Evolutionary conservation across 2,888 invertebrate genomes (phyloP).

Genomic region (Drosophila prolongata): DNA sequence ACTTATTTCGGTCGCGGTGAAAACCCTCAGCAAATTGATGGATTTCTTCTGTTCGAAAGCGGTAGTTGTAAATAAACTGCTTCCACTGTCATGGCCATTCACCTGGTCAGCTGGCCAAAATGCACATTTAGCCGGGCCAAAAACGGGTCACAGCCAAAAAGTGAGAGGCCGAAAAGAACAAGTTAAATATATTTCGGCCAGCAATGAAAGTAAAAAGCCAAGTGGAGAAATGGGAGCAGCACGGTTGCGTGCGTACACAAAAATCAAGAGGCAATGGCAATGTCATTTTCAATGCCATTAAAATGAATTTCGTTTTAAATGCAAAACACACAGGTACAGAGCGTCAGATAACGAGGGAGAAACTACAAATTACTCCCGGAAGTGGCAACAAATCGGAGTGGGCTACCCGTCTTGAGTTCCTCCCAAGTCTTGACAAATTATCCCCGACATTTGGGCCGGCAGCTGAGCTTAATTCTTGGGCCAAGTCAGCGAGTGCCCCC

Average conservation of each 20-base stretch:
- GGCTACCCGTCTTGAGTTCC: slow-evolving; percentile 56
- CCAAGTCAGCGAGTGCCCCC: slow-evolving; percentile 22
- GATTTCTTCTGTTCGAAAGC: slow-evolving; percentile 2
- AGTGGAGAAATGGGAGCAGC: slow-evolving; percentile 31
- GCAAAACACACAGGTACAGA: slow-evolving; percentile 29
- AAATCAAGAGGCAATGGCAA: slow-evolving; percentile 29
- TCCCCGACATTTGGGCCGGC: slow-evolving; percentile 53
- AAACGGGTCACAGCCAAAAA: slow-evolving; percentile 44
- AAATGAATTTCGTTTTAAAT: slow-evolving; percentile 64
- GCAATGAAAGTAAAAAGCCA: slow-evolving; percentile 55
- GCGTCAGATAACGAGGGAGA: slow-evolving; percentile 25
- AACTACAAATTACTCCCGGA: slow-evolving; percentile 46
- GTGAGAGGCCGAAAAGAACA: slow-evolving; percentile 18
- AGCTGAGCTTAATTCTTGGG: slow-evolving; percentile 42
- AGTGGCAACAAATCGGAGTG: slow-evolving; percentile 29
- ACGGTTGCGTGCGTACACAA: slow-evolving; percentile 33
- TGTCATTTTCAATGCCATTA: slow-evolving; percentile 67
- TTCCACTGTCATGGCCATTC: slow-evolving; percentile 56
- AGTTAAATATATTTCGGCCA: slow-evolving; percentile 42
- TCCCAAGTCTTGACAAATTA: slow-evolving; percentile 51
- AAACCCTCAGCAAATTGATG: slow-evolving; percentile 6
- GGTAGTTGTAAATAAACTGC: slow-evolving; percentile 2
- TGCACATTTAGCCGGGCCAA: slow-evolving; percentile 28
- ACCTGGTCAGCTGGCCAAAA: slow-evolving; percentile 57
- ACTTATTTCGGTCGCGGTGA: slow-evolving; percentile 1